Conservation (phyloP, 2,888 invertebrate genomes). For the Dioctria linearis region DNA sequence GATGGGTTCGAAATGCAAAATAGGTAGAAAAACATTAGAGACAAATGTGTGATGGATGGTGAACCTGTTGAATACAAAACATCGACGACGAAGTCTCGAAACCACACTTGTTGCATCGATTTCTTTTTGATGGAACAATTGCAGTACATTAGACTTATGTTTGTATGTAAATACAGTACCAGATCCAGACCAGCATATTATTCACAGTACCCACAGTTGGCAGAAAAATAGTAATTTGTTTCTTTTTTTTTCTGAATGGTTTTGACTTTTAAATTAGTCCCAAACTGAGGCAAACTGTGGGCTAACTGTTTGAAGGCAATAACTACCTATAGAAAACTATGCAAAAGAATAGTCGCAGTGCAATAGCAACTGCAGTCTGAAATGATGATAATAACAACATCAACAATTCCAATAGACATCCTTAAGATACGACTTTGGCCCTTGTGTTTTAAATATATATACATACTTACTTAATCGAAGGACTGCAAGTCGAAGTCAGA, state of each 20-base stretch:
- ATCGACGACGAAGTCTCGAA: constrained; percentile 1
- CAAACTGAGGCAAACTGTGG: constrained; percentile 24
- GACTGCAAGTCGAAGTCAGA: neutral
- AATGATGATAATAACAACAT: neutral
- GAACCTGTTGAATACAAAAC: constrained; percentile 28
- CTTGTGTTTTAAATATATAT: neutral
- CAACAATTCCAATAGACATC: no score
- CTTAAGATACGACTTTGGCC: neutral
- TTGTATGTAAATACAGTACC: no score
- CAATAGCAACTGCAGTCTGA: neutral
- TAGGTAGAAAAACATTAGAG: constrained; percentile 2
- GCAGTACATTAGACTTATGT: neutral
- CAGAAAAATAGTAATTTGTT: neutral
- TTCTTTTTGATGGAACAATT: constrained; percentile 9
- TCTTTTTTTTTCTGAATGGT: neutral
- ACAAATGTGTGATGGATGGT: neutral
- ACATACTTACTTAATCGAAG: neutral
- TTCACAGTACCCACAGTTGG: constrained; percentile 25
- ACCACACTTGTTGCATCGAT: constrained; percentile 51
- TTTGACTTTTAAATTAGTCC: constrained; percentile 37
- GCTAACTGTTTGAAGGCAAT: constrained; percentile 16
- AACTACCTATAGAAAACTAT: neutral
- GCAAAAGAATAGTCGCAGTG: neutral
- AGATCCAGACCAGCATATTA: constrained; percentile 16
- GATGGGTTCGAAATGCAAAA: constrained; percentile 8